Conservation (phyloP, 2,113 vertebrate species). For the Sula dactylatra region DNA sequence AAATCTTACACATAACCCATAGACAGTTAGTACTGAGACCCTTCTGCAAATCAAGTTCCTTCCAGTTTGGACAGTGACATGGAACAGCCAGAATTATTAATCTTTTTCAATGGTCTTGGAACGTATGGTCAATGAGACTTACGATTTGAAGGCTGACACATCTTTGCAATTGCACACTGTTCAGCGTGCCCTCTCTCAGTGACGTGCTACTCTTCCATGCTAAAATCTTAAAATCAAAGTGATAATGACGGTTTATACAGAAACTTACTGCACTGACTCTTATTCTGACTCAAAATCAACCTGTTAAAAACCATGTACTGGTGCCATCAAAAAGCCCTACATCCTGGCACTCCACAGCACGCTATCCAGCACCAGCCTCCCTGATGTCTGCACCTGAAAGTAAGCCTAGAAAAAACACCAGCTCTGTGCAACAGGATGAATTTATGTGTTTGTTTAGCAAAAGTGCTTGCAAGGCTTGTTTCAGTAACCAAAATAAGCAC, state of each 20-base stretch:
- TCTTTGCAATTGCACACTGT: neutral
- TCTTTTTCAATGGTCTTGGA: neutral
- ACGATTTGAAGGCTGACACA: neutral
- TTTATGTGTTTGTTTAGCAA: neutral
- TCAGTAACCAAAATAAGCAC: neutral
- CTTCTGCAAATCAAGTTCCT: neutral
- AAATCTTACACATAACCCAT: neutral
- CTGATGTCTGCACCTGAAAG: neutral
- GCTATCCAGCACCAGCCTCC: neutral
- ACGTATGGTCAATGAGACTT: neutral
- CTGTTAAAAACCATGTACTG: neutral
- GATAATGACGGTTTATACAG: neutral
- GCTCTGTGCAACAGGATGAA: neutral
- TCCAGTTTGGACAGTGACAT: neutral
- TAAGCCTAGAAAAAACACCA: neutral
- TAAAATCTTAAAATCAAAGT: neutral
- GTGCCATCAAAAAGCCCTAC: neutral
- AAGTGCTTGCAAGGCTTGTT: neutral
- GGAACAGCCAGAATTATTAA: neutral
- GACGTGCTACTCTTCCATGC: neutral
- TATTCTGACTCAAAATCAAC: neutral
- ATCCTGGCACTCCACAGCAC: neutral
- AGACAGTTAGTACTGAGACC: neutral
- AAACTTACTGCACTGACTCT: neutral
- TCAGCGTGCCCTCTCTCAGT: neutral